Percentiles rank a stretch among this genome's conserved stretches.
Conservation (phyloP, 2,888 invertebrate species). For the Sphaerophoria taeniata region DNA sequence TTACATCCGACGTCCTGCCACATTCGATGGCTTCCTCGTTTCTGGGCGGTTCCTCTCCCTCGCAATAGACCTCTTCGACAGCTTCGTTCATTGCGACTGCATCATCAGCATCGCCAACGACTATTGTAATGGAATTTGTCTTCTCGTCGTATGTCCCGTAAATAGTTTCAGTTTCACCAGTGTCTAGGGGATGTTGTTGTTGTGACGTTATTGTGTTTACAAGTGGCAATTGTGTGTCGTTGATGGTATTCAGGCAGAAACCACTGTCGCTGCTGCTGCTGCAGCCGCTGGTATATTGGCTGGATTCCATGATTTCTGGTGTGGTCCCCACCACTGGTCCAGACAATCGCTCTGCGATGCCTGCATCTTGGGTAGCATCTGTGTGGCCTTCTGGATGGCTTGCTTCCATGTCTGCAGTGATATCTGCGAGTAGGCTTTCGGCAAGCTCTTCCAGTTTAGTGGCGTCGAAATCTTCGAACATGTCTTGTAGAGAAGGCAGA, state of each 20-base stretch:
- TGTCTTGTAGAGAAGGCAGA: constrained; percentile 93
- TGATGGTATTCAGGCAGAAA: constrained; percentile 49
- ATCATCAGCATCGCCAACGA: constrained; percentile 86
- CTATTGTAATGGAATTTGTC: constrained; percentile 89
- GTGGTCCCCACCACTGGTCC: constrained; percentile 93
- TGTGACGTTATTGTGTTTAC: constrained; percentile 59
- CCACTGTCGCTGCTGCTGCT: constrained; percentile 51
- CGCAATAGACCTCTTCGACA: constrained; percentile 82
- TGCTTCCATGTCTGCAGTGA: constrained; percentile 87
- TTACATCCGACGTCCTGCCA: constrained; percentile 78
- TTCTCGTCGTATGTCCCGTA: constrained; percentile 89
- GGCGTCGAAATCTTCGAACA: constrained; percentile 91
- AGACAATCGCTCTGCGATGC: constrained; percentile 83
- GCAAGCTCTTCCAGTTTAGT: constrained; percentile 92
- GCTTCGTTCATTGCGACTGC: constrained; percentile 84
- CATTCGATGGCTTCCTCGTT: constrained; percentile 78
- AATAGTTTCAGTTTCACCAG: constrained; percentile 84
- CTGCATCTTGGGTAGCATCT: constrained; percentile 84
- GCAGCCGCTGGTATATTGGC: constrained; percentile 81
- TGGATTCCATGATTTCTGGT: constrained; percentile 93
- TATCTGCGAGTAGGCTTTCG: constrained; percentile 91
- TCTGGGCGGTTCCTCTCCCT: constrained; percentile 80
- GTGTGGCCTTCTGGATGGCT: constrained; percentile 86
- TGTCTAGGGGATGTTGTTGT: constrained; percentile 63
- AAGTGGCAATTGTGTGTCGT: constrained; percentile 24